Conservation (phyloP, 2,888 invertebrate genomes). For the Chrysolina americana region DNA sequence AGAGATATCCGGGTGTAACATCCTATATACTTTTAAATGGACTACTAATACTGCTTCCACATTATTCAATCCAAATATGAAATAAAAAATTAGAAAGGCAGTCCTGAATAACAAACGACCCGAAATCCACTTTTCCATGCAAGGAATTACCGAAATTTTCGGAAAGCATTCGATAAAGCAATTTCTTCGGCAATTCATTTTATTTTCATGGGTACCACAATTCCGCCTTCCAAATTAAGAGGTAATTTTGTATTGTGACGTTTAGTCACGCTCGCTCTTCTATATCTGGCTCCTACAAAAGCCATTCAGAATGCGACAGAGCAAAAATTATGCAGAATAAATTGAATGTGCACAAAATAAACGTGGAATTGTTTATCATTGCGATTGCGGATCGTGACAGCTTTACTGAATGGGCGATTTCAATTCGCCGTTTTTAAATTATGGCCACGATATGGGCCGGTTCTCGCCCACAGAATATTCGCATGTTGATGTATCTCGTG, state of each 20-base stretch:
- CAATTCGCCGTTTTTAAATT: constrained; percentile 54
- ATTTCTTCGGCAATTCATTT: constrained; percentile 12
- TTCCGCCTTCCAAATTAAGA: constrained; percentile 19
- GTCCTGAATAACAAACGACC: too few relatives aligned
- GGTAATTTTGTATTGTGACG: constrained; percentile 29
- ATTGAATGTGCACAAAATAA: constrained; percentile 57
- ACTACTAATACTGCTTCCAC: too few relatives aligned
- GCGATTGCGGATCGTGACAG: constrained; percentile 54
- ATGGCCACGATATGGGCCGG: constrained; percentile 34
- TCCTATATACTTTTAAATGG: too few relatives aligned
- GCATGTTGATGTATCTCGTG: background rate
- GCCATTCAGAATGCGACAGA: constrained; percentile 37
- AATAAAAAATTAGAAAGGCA: too few relatives aligned
- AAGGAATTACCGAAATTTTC: background rate
- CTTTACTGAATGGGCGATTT: constrained; percentile 51
- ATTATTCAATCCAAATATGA: too few relatives aligned
- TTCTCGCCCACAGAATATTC: constrained; percentile 2
- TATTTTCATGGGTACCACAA: constrained; percentile 10
- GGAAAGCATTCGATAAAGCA: background rate
- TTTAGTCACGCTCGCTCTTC: constrained; percentile 26
- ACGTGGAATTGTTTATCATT: constrained; percentile 58
- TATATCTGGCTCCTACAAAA: constrained; percentile 1
- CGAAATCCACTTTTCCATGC: too few relatives aligned
- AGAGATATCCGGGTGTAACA: too few relatives aligned
- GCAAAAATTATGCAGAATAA: constrained; percentile 60